Base-by-base conservation (phyloP, 2,113 vertebrate genomes). In the Macrotus californicus region DNA sequence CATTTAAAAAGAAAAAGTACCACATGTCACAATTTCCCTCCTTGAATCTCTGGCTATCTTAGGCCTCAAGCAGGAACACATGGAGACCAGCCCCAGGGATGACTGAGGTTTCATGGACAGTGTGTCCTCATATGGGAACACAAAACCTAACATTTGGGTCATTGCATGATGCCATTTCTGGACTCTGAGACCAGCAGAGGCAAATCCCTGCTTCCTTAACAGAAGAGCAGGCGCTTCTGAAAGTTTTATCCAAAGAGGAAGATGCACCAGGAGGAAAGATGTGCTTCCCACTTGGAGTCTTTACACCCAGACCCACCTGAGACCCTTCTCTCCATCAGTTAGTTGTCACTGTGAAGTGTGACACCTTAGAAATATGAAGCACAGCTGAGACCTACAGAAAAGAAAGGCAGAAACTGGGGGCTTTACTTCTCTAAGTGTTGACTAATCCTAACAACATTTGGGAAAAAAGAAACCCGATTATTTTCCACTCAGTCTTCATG, bases 391-490 rank as follows among this genome's bases (percentile, higher is more conserved):
- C 8, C 16, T n/a, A 39, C 5, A 67, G 52, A 80, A 81, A 72
- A 73, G 0, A 59, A 70, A 72, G 36, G 7, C 1, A 0, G 50
- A 46, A 80, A 34, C 4, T 0, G 15, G 31, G 24, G 69, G 56
- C 67, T 90, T 77, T 29, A 59, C 41, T 79, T 70, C 88, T 56
- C 69, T 48, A 26, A 80, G 46, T 2, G 1, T 3, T 29, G 50
- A 86, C 64, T 48, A n/a, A 91, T 66, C 69, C 87, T 52, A n/a
- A 43, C 48, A 75, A 43, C 69, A 80, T 39, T 19, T 39, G 43
- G 64, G 91, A 83, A 93, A 80, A 85, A 83, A 79, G 52, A 52
- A 82, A 91, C 21, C 50, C 83, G 52, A 18, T 21, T 39, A 64
- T 50, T 87, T 73, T 73, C 52, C 34, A 85, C 61, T 50, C 19